Evolutionary conservation across 35 echinoderm and acorn worm genomes (phyloP).

Genomic region (Acanthaster planci): DNA sequence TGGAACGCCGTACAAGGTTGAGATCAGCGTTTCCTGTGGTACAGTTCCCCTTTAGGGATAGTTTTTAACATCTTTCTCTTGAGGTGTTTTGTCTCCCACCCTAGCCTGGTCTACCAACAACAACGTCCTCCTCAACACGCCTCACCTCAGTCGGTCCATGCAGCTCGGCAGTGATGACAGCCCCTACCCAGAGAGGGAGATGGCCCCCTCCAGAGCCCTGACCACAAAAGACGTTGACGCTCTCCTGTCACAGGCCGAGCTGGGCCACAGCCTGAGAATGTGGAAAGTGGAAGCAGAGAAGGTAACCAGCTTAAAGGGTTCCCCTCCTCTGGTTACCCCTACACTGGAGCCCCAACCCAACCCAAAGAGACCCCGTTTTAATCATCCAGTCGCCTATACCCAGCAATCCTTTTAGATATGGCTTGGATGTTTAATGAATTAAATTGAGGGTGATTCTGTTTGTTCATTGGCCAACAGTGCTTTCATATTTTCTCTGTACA

Average conservation of each 20-base stretch:
- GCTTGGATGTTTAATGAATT: background rate
- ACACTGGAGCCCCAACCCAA: too few species aligned
- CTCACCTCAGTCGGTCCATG: background rate
- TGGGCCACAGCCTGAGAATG: conserved; percentile 71
- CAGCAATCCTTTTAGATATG: background rate
- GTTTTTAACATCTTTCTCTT: background rate
- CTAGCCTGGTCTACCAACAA: background rate
- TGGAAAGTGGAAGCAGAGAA: conserved; percentile 91
- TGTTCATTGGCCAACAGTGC: too few species aligned
- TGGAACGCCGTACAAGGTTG: too few species aligned
- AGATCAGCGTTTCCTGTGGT: too few species aligned
- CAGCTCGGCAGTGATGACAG: background rate
- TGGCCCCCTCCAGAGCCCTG: background rate
- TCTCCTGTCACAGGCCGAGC: conserved; percentile 74
- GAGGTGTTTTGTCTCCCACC: background rate
- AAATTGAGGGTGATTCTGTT: too few species aligned
- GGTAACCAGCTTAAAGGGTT: too few species aligned
- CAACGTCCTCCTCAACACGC: background rate
- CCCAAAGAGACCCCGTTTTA: too few species aligned
- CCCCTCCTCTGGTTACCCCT: too few species aligned
- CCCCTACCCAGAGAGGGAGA: background rate
- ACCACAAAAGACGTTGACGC: conserved; percentile 25
- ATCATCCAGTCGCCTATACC: too few species aligned
- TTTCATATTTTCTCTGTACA: too few species aligned
- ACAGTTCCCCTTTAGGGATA: too few species aligned